Evolutionary conservation across 2,797 vertebrate genomes (phyloP).

Genomic region (Momotus momota): DNA sequence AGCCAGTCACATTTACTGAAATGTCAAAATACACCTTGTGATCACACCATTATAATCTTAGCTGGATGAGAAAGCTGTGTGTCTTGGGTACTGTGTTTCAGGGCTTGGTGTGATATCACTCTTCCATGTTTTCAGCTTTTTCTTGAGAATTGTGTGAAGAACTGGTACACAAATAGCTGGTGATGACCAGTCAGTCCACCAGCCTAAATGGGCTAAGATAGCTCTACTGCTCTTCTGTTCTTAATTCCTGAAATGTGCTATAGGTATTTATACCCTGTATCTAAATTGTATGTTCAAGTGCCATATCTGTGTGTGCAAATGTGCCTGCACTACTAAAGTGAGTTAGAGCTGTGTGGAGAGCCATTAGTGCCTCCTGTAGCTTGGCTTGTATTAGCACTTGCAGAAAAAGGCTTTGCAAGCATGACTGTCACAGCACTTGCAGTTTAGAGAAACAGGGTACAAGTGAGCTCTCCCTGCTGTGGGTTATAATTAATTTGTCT

Average conservation of each 20-base stretch:
- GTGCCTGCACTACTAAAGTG: rapidly evolving
- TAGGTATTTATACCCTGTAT: background rate
- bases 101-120: background rate
- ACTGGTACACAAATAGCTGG: background rate
- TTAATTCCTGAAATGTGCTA: background rate
- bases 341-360: background rate
- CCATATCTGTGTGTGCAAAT: background rate
- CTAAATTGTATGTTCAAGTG: background rate
- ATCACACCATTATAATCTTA: background rate
- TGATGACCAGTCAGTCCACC: background rate
- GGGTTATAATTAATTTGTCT: background rate
- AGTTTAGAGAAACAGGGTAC: background rate
- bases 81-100: background rate
- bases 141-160: background rate
- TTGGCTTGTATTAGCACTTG: background rate
- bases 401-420: background rate
- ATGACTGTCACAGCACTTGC: background rate
- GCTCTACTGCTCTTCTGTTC: background rate
- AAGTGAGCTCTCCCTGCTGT: background rate
- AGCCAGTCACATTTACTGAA: background rate
- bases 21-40: background rate
- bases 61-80: background rate
- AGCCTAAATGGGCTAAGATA: background rate
- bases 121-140: background rate
- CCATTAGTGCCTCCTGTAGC: background rate